phyloP scores from a whole-genome alignment of 2,888 invertebrate species.

The Drosophila ustulata region DNA sequence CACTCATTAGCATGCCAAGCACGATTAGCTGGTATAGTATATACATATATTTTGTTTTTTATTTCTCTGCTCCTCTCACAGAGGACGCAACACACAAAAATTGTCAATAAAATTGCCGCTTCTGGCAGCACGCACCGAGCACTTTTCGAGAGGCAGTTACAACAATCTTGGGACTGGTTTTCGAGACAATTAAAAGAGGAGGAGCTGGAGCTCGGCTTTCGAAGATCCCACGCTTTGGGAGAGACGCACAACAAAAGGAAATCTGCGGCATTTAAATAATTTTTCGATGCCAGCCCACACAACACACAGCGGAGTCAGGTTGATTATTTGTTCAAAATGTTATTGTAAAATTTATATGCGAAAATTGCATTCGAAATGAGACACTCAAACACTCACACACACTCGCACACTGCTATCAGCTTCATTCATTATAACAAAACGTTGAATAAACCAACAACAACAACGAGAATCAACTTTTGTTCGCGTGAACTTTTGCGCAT shows the following conservation, averaged over 20 bases:
- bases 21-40: conserved; percentile 67
- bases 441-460: conserved; percentile 27
- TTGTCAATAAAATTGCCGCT: conserved; percentile 70
- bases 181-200: conserved; percentile 54
- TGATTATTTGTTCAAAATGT: conserved; percentile 69
- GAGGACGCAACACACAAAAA: conserved; percentile 52
- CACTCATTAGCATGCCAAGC: conserved; percentile 74
- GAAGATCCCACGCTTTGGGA: conserved; percentile 71
- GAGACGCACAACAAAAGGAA: conserved; percentile 50
- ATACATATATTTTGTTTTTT: conserved; percentile 16
- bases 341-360: conserved; percentile 74
- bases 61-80: conserved; percentile 28
- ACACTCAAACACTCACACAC: conserved; percentile 14
- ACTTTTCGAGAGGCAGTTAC: conserved; percentile 54
- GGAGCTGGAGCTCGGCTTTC: conserved; percentile 14
- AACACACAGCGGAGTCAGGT: conserved; percentile 32
- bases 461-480: conserved; percentile 32
- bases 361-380: conserved; percentile 74
- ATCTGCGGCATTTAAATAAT: conserved; percentile 72
- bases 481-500: conserved; percentile 62
- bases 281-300: conserved; percentile 68
- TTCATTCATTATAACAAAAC: conserved; percentile 53
- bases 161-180: conserved; percentile 53
- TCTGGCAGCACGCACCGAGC: conserved; percentile 62
- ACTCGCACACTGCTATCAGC: conserved; percentile 5